Base-by-base conservation (phyloP, 2,888 invertebrate genomes). In the Pinctada fucata region DNA sequence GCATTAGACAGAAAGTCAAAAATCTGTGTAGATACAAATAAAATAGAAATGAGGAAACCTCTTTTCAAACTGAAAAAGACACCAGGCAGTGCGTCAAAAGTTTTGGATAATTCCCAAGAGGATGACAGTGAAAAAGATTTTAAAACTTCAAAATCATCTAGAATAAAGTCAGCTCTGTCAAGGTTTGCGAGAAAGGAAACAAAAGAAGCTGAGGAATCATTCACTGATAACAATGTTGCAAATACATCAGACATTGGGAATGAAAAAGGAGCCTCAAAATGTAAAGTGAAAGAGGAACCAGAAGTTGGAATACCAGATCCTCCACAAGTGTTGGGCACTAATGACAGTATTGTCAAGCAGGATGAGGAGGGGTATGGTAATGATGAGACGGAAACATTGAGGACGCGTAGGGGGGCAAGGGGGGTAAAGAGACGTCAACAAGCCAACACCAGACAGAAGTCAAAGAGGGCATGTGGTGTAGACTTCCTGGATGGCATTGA, bases 401-500 rank as follows among this genome's bases (percentile, higher is more conserved):
- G 74, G 31, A 80, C 73, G 3, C 71, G 82, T 69, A 69, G 82
- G 67, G 70, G 76, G 47, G 52, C 66, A 3, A 75, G 80, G 68
- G 76, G 79, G 65, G 66, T 75, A 13, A 82, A 82, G 47, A 73
- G 78, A 48, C 69, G 72, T 31, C 66, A 49, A 16, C 52, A 71
- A 1, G 8, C 71, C 5, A 73, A 63, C 48, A n/a, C 50, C 13
- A 74, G 58, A 68, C 31, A 31, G 45, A 63, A n/a, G n/a, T 31
- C 58, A 13, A 82, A 82, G 67, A 72, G 78, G 4, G 45, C 66
- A 4, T 80, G 68, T 69, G 82, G 78, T 49, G 79, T 79, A 3
- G 78, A 83, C 58, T 76, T 83, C 48, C 48, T 79, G 5, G 79
- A 81, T n/a, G 75, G 72, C 8, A 65, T 76, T 49, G 75, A 67